Evolutionary conservation across 2,113 vertebrate species (phyloP).

Genomic region (Turdus rufiventris): DNA sequence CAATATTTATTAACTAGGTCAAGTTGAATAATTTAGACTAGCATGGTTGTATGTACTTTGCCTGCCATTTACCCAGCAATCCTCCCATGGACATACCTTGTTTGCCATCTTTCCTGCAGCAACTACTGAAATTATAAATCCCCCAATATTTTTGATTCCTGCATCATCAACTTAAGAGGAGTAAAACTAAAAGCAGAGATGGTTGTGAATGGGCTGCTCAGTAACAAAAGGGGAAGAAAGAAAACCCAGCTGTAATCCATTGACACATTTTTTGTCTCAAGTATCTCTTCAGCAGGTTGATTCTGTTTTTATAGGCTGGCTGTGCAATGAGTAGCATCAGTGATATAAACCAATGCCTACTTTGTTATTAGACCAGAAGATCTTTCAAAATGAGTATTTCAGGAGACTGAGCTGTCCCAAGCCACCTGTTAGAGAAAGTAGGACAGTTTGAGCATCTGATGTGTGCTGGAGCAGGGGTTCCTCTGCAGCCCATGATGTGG

Average conservation of each 20-base stretch:
- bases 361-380: not conserved
- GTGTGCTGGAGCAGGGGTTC: not conserved
- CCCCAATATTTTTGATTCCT: not conserved
- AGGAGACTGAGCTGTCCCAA: not conserved
- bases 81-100: not conserved
- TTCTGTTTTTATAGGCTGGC: not conserved
- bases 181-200: not conserved
- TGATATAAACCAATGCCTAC: not conserved
- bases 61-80: not conserved
- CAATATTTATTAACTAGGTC: constrained; percentile 63
- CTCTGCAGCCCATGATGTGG: not conserved
- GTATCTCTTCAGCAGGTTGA: not conserved
- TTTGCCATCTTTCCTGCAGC: not conserved
- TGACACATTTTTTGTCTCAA: not conserved
- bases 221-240: not conserved
- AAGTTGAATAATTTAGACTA: constrained; percentile 36
- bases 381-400: not conserved
- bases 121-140: not conserved
- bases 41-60: not conserved
- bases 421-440: not conserved
- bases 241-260: not conserved
- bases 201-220: not conserved
- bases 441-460: not conserved
- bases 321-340: not conserved
- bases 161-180: not conserved